Base-by-base conservation (phyloP, 37 sponge, comb jelly and placozoan species). In the Sycon ciliatum region DNA sequence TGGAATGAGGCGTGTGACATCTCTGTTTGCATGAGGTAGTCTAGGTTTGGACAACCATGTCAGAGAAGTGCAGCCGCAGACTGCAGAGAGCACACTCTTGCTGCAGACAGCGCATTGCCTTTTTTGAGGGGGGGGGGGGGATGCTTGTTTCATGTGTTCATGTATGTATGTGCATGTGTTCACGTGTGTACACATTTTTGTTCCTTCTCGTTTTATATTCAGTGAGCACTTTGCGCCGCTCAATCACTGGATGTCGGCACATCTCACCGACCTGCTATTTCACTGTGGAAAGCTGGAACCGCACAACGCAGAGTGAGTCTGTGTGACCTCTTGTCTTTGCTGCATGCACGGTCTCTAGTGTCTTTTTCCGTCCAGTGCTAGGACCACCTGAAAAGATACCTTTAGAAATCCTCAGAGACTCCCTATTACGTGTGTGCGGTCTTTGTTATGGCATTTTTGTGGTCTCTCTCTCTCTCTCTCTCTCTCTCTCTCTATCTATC, bases 231-330 rank as follows among this genome's bases (percentile, higher is more conserved):
- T 86, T 55, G 52, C 49, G 9, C 11, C 81, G 24, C 67, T 78
- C 33, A 78, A 84, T 62, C 84, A 85, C 85, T 89, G 89, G 89
- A 79, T 89, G 69, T 85, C 73, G 5, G 76, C 83, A 20, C 89
- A 89, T 40, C 73, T 84, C 3, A 49, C 85, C 16, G 72, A 84
- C 73, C 63, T 84, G 16, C 66, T 84, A 29, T 66, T 79, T 18
- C 89, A 78, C 57, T 39, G 57, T 11, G 86, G 79, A n/a, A 16
- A 53, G 18, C 42, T 88, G 61, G 73, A 71, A 32, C 52, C 63
- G 16, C 58, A 80, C 1, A 76, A 81, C 27, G 35, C 53, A 20
- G 53, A 79, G 79, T 84, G 27, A 71, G 82, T 73, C 9, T 3
- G 22, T 27, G 16, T 11, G n/a, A 65, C 67, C 34, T 3, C 28